phyloP scores from a whole-genome alignment of 2,113 vertebrate species.

The Hydropotes inermis region DNA sequence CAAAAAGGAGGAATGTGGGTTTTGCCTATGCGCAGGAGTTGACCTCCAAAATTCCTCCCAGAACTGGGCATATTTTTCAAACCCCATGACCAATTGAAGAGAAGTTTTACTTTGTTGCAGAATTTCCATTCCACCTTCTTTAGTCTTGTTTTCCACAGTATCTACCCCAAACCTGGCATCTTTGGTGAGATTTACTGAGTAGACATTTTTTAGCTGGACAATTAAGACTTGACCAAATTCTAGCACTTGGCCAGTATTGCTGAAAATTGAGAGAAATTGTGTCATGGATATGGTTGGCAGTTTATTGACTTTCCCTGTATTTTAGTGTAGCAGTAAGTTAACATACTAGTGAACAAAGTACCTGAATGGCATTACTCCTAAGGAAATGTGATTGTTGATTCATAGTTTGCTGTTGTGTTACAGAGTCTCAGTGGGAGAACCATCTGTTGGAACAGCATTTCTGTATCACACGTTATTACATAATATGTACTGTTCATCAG shows the following conservation, averaged over 20 bases:
- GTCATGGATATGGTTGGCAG: not conserved
- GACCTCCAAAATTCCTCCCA: not conserved
- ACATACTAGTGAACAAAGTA: not conserved
- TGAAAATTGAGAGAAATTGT: not conserved
- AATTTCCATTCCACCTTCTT: not conserved
- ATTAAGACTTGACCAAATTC: not conserved
- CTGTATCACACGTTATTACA: not conserved
- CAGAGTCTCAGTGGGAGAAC: not conserved
- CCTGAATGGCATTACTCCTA: not conserved
- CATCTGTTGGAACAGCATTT: not conserved
- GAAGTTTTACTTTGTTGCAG: not conserved
- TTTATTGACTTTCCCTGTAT: not conserved
- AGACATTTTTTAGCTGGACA: not conserved
- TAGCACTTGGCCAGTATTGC: not conserved
- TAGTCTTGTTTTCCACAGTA: not conserved
- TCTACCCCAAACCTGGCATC: not conserved
- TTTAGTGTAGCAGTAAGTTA: not conserved
- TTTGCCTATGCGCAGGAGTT: not conserved
- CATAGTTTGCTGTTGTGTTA: not conserved
- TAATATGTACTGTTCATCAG: not conserved
- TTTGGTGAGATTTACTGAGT: not conserved
- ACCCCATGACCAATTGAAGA: rapidly evolving
- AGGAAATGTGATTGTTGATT: not conserved
- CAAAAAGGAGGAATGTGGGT: not conserved
- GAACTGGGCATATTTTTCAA: not conserved